Conservation (phyloP, 2,113 vertebrate species). For the Ctenodactylus gundi region DNA sequence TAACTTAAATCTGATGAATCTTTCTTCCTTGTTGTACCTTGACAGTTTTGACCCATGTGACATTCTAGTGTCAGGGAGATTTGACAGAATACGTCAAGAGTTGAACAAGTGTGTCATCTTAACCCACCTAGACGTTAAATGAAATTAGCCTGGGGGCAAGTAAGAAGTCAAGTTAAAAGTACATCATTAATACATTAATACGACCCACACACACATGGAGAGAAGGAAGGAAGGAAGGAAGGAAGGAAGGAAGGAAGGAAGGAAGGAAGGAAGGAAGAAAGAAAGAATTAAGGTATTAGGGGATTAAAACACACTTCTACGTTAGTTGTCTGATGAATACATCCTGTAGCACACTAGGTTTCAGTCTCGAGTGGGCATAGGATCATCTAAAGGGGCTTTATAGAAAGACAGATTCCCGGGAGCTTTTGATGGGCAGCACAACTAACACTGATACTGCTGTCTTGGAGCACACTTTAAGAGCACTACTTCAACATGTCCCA, state of each 20-base stretch:
- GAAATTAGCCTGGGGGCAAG: slow-evolving; percentile 52
- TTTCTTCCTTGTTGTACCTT: slow-evolving; percentile 18
- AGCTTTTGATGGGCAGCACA: not conserved
- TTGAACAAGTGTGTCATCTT: slow-evolving; percentile 32
- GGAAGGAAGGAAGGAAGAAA: no score
- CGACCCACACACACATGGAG: not conserved
- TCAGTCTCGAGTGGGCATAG: not conserved
- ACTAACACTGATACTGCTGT: not conserved
- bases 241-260: no score
- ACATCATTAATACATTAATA: slow-evolving; percentile 46
- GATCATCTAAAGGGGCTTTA: not conserved
- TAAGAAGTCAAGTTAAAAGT: slow-evolving; percentile 57
- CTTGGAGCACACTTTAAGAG: not conserved
- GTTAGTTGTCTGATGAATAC: not conserved
- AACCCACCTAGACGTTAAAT: slow-evolving; percentile 34
- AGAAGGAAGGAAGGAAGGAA: no score
- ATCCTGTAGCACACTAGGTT: not conserved
- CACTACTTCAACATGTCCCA: not conserved
- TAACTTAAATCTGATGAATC: not conserved
- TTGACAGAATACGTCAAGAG: slow-evolving; percentile 48
- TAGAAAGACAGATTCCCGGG: not conserved
- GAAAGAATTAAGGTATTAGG: not conserved
- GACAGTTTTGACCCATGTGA: slow-evolving; percentile 45
- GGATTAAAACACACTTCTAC: not conserved
- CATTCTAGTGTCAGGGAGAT: slow-evolving; percentile 7